A percentile compares a stretch with the other conserved stretches of the same genome.
Evolutionary conservation across 2,888 invertebrate genomes (phyloP).

Genomic region (Thalpophila matura): DNA sequence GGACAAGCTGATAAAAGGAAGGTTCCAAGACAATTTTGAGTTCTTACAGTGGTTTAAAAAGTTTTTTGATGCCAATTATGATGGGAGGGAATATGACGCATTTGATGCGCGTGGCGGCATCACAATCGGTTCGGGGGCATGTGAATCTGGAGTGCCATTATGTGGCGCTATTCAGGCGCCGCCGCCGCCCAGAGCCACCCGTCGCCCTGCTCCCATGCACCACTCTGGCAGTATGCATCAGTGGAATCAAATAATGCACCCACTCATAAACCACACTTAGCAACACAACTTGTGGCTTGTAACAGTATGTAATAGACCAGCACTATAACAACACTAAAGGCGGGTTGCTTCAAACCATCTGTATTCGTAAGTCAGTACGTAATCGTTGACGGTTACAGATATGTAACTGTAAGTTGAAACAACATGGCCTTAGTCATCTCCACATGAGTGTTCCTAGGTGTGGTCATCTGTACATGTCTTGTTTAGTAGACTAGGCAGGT

Average conservation of each 20-base stretch:
- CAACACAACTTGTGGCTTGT: slow-evolving; percentile 61
- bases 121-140: slow-evolving; percentile 93
- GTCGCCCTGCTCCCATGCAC: slow-evolving; percentile 74
- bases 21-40: slow-evolving; percentile 99
- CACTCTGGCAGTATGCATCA: slow-evolving; percentile 86
- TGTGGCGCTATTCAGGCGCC: slow-evolving; percentile 73
- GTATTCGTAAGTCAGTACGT: too few species aligned
- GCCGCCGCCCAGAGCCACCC: slow-evolving; percentile 66
- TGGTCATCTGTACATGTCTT: slow-evolving; percentile 49
- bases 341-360: too few species aligned
- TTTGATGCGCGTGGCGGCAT: slow-evolving; percentile 96
- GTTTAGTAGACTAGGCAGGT: slow-evolving; percentile 65
- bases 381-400: too few species aligned
- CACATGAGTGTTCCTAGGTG: too few species aligned
- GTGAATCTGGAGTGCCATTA: slow-evolving; percentile 87
- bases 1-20: slow-evolving; percentile 99
- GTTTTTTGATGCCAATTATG: slow-evolving; percentile 99
- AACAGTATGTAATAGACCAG: slow-evolving; percentile 14
- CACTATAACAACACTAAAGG: slow-evolving; percentile 25
- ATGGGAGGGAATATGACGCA: slow-evolving; percentile 98
- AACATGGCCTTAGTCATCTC: too few species aligned
- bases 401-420: too few species aligned
- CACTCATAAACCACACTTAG: slow-evolving; percentile 68
- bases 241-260: slow-evolving; percentile 65
- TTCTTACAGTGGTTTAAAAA: slow-evolving; percentile 99